phyloP scores from a whole-genome alignment of 2,797 vertebrate genomes.

The Merluccius polli region DNA sequence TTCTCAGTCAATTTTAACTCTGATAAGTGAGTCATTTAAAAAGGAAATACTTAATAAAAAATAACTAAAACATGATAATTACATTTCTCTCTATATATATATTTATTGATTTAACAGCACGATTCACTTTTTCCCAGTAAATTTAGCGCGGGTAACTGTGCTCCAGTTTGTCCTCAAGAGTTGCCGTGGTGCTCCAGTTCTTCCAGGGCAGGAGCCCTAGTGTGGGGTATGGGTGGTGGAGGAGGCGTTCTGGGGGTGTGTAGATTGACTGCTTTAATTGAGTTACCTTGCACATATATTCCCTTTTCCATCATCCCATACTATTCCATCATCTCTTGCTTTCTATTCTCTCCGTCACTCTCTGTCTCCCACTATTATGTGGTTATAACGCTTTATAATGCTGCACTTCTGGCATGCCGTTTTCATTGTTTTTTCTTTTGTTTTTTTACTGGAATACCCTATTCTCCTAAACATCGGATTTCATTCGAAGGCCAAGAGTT shows the following conservation, averaged over 20 bases:
- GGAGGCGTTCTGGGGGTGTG: background rate
- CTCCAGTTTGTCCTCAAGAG: conserved; percentile 23
- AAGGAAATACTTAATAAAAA: background rate
- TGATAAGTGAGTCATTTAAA: background rate
- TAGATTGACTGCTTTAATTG: conserved; percentile 65
- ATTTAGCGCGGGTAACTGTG: conserved; percentile 10
- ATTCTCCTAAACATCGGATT: background rate
- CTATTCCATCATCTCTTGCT: conserved; percentile 4
- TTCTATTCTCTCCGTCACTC: conserved; percentile 2
- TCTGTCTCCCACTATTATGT: background rate
- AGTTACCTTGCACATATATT: conserved; percentile 58
- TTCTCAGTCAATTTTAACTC: background rate
- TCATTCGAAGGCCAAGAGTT: too few species aligned
- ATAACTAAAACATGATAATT: background rate
- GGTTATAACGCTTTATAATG: background rate
- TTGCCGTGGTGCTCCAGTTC: conserved; percentile 47
- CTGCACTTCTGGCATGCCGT: background rate
- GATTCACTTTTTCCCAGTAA: background rate
- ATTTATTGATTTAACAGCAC: too few species aligned
- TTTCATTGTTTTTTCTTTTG: background rate
- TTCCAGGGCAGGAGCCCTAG: conserved; percentile 46
- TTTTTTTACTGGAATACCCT: background rate
- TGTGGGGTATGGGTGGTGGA: conserved; percentile 28
- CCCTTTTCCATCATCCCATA: conserved; percentile 44
- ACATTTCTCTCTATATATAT: background rate